phyloP scores from a whole-genome alignment of 2,888 invertebrate genomes.

The Oeneis ivallda region DNA sequence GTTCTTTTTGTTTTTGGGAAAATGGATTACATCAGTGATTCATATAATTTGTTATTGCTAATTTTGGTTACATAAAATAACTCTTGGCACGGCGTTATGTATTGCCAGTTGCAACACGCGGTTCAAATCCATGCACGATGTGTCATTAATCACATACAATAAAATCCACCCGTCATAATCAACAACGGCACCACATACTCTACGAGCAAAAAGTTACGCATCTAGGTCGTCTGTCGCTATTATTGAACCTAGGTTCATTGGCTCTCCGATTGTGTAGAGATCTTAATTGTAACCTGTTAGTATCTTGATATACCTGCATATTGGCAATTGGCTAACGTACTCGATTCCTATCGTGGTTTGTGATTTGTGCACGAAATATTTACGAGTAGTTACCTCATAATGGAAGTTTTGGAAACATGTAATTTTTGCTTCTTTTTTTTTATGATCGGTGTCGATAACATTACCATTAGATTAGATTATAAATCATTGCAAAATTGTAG shows the following conservation, averaged over 20 bases:
- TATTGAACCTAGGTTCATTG: conserved; percentile 38
- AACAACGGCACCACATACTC: conserved; percentile 4
- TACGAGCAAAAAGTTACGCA: conserved; percentile 19
- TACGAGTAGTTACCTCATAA: background rate
- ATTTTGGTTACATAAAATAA: background rate
- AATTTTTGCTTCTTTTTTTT: background rate
- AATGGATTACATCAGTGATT: too few species aligned
- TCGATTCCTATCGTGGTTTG: background rate
- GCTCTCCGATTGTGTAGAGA: conserved; percentile 32
- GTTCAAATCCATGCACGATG: background rate
- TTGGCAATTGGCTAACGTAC: conserved; percentile 13
- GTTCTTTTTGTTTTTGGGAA: too few species aligned
- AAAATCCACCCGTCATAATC: conserved; percentile 9
- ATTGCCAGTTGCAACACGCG: background rate
- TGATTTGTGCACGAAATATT: conserved; percentile 16
- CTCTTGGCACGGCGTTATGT: background rate
- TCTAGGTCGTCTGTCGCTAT: conserved; percentile 36
- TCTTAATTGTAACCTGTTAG: conserved; percentile 28
- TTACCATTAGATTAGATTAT: too few species aligned
- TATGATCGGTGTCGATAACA: too few species aligned
- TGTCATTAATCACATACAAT: conserved; percentile 5
- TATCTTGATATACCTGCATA: conserved; percentile 23
- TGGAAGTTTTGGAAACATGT: conserved; percentile 11
- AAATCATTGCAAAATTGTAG: too few species aligned
- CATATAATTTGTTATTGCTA: too few species aligned